phyloP scores from a whole-genome alignment of 2,797 vertebrate species.

The Catostomus latipinnis region DNA sequence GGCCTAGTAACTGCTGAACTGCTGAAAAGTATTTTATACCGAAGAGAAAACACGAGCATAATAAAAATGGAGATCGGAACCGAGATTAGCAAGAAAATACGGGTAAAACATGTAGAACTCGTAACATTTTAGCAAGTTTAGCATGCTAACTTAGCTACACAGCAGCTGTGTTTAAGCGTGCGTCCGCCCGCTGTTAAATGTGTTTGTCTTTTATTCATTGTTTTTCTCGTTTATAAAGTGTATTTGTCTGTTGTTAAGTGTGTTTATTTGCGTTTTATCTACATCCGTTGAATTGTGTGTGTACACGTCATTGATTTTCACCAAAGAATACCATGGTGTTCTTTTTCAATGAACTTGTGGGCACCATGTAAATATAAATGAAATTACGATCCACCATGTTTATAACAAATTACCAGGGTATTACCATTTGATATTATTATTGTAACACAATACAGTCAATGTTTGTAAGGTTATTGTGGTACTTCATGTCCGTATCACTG shows the following conservation, averaged over 20 bases:
- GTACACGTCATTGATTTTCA: neutral
- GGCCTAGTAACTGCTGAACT: constrained; percentile 11
- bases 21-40: neutral
- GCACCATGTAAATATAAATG: neutral
- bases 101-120: constrained; percentile 65
- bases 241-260: neutral
- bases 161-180: neutral
- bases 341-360: neutral
- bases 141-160: constrained; percentile 45
- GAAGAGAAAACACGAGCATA: neutral
- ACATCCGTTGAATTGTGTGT: neutral
- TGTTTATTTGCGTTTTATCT: neutral
- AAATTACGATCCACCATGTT: neutral
- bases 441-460: too few species aligned
- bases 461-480: neutral
- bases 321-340: neutral
- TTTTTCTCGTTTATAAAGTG: neutral
- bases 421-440: neutral
- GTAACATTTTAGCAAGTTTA: constrained; percentile 11
- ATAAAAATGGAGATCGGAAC: constrained; percentile 81
- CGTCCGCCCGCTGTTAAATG: neutral
- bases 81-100: constrained; percentile 84
- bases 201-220: neutral
- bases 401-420: neutral
- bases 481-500: neutral